These are phyloP conservation scores for Tenthredo mesomela DNA, from an alignment of 2,888 invertebrate genomes.

Conservation along the genomic window DNA sequence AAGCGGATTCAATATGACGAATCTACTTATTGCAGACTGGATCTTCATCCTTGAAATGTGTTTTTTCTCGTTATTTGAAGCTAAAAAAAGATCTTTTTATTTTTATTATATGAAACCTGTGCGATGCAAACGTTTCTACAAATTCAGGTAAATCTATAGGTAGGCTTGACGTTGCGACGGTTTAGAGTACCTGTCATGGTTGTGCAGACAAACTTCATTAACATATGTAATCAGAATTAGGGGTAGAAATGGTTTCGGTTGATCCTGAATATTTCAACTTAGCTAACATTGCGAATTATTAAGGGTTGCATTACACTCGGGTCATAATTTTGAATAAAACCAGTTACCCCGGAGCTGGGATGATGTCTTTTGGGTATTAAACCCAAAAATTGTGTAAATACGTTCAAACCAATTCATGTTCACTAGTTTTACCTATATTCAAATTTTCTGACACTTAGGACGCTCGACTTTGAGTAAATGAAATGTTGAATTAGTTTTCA, in stretches of 20 bases:
- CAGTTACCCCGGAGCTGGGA: background rate
- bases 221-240: slow-evolving; percentile 19
- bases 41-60: background rate
- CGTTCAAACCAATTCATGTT: background rate
- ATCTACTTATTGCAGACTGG: background rate
- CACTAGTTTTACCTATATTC: background rate
- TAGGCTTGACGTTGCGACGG: background rate
- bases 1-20: background rate
- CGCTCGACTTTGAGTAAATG: background rate
- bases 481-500: background rate
- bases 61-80: background rate
- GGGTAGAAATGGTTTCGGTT: background rate
- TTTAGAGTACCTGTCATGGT: background rate
- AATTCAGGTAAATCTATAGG: background rate
- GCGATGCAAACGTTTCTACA: background rate
- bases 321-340: background rate
- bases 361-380: background rate
- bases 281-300: background rate
- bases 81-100: background rate
- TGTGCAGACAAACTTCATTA: background rate
- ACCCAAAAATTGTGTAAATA: background rate
- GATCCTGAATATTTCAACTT: background rate
- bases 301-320: background rate
- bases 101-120: background rate
- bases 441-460: too few relatives aligned